phyloP scores from a whole-genome alignment of 1,140 invertebrate genomes.

The Manduca sexta region DNA sequence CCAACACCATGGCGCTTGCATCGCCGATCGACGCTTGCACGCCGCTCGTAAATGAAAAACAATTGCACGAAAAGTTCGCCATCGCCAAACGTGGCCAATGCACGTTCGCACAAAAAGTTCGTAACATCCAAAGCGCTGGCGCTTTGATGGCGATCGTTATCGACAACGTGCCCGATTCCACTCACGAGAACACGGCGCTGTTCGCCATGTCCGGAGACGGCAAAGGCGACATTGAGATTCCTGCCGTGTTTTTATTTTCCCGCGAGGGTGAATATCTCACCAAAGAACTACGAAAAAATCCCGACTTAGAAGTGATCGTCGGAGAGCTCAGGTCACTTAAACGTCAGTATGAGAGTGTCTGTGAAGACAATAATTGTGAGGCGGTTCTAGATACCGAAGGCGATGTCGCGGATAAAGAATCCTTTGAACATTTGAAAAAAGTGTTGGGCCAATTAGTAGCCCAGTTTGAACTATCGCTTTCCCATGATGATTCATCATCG shows the following conservation, averaged over 20 bases:
- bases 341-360: conserved; percentile 27
- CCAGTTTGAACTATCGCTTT: conserved; percentile 53
- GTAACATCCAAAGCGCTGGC: conserved; percentile 87
- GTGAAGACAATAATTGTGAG: conserved; percentile 38
- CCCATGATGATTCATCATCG: conserved; percentile 28
- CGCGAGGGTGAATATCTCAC: conserved; percentile 80
- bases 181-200: conserved; percentile 82
- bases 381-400: conserved; percentile 17
- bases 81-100: conserved; percentile 92
- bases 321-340: conserved; percentile 63
- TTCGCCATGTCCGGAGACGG: conserved; percentile 98
- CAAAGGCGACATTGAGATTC: conserved; percentile 89
- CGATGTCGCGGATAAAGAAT: conserved; percentile 33
- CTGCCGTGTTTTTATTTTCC: conserved; percentile 93
- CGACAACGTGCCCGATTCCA: conserved; percentile 87
- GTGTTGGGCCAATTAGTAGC: conserved; percentile 50
- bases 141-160: conserved; percentile 90
- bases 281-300: conserved; percentile 71
- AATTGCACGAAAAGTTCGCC: conserved; percentile 84
- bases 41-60: conserved; percentile 76
- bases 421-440: conserved; percentile 54
- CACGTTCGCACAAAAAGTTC: conserved; percentile 96
- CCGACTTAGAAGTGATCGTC: conserved; percentile 70
- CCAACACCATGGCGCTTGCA: conserved; percentile 77
- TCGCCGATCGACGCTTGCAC: conserved; percentile 76